Evolutionary conservation across 2,797 vertebrate genomes (phyloP).

Genomic region (Anolis apletophallus): DNA sequence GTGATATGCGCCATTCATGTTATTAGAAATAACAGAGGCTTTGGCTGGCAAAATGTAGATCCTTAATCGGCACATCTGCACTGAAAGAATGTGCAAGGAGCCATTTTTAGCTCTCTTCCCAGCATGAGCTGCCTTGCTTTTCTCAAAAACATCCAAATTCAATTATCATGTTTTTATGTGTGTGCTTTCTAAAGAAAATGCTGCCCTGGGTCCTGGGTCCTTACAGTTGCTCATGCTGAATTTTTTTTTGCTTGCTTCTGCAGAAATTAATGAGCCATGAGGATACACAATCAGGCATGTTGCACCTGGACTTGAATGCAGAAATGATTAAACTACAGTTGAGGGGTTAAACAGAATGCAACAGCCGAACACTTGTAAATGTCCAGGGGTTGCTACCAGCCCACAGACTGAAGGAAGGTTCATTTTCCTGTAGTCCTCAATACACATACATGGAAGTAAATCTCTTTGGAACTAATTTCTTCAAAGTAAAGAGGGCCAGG

Average conservation of each 20-base stretch:
- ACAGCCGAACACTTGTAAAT: background rate
- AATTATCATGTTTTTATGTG: constrained; percentile 10
- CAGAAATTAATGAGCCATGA: background rate
- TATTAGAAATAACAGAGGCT: rapidly evolving
- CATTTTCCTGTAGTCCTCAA: background rate
- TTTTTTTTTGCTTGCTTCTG: background rate
- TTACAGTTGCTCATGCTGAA: rapidly evolving
- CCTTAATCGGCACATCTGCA: rapidly evolving
- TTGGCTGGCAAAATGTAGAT: rapidly evolving
- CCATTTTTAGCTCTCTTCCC: constrained; percentile 5
- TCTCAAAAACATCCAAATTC: background rate
- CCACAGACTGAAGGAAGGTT: background rate
- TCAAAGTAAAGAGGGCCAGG: background rate
- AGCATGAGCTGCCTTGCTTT: background rate
- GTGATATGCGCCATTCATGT: rapidly evolving
- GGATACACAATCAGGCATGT: background rate
- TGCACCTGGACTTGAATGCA: background rate
- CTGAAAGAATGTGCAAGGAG: background rate
- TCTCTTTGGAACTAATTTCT: background rate
- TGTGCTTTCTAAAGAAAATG: background rate
- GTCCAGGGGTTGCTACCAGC: background rate
- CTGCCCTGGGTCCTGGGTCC: rapidly evolving
- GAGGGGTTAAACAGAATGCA: constrained; percentile 3
- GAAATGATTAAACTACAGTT: background rate
- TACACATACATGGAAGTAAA: background rate